Percentiles rank a stretch among this genome's conserved stretches.
These are phyloP conservation scores for Glossophaga mutica DNA, from an alignment of 2,797 vertebrate species.

Conservation along the genomic window DNA sequence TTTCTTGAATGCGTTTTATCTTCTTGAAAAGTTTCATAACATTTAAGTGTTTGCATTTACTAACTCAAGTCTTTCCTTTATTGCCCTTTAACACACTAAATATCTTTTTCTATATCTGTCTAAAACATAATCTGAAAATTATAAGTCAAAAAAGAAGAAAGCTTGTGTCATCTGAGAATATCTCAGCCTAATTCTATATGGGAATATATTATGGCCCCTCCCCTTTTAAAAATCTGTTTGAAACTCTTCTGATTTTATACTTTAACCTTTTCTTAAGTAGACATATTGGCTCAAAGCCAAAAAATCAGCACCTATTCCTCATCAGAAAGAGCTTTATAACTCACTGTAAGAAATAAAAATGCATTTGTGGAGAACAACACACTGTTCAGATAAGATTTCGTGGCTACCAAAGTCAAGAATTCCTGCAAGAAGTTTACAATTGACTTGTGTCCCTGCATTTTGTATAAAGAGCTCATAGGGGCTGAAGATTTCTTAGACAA, in stretches of 20 bases:
- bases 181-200: neutral
- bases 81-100: neutral
- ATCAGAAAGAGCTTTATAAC: slow-evolving; percentile 4
- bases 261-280: slow-evolving; percentile 28
- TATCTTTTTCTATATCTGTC: neutral
- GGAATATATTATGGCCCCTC: neutral
- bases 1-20: slow-evolving; percentile 31
- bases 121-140: slow-evolving; percentile 42
- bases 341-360: slow-evolving; percentile 23
- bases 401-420: slow-evolving; percentile 21
- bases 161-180: neutral
- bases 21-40: slow-evolving; percentile 2
- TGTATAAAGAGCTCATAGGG: slow-evolving; percentile 28
- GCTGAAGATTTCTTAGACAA: slow-evolving; percentile 61
- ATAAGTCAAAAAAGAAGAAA: neutral
- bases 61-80: neutral
- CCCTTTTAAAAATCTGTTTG: neutral
- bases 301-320: neutral
- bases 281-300: neutral
- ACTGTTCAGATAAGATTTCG: neutral
- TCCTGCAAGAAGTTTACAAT: slow-evolving; percentile 18
- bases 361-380: neutral
- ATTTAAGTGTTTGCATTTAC: neutral
- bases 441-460: neutral
- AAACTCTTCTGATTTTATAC: slow-evolving; percentile 6